A percentile compares a stretch with the other conserved stretches of the same genome.
Conservation (phyloP, 2,797 vertebrate species). For the Rhynchonycteris naso region DNA sequence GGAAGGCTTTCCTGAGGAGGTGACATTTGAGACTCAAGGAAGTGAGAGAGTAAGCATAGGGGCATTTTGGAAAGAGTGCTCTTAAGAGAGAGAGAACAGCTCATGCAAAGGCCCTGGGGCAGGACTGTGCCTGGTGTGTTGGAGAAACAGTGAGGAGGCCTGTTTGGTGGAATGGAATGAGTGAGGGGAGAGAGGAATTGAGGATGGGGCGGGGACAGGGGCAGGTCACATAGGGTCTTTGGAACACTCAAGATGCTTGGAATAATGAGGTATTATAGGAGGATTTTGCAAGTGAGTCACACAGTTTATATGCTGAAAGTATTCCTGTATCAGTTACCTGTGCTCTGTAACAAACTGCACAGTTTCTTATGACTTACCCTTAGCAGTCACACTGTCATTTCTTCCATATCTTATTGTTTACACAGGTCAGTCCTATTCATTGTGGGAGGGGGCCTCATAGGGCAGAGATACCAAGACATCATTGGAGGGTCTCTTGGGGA, state of each 20-base stretch:
- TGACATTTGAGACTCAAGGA: neutral
- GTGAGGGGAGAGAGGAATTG: neutral
- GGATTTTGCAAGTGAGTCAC: neutral
- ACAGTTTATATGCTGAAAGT: neutral
- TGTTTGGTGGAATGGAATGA: neutral
- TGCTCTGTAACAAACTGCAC: neutral
- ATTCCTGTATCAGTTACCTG: too few species aligned
- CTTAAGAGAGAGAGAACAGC: neutral
- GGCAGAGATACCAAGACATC: neutral
- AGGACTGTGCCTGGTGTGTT: neutral
- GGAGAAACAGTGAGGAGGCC: neutral
- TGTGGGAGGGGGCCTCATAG: neutral
- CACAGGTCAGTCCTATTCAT: accelerated
- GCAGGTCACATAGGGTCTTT: neutral
- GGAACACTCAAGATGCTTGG: neutral
- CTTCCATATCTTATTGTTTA: neutral
- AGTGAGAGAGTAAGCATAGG: neutral
- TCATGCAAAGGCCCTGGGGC: neutral
- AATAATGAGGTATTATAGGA: neutral
- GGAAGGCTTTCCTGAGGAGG: neutral
- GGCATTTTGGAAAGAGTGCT: neutral
- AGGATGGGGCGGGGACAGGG: neutral
- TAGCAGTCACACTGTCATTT: neutral
- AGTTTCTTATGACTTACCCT: neutral
- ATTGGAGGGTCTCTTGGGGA: accelerated